Percentiles rank a stretch among this genome's conserved stretches.
Conservation (phyloP, 2,888 invertebrate species). For the Bombylius discolor region DNA sequence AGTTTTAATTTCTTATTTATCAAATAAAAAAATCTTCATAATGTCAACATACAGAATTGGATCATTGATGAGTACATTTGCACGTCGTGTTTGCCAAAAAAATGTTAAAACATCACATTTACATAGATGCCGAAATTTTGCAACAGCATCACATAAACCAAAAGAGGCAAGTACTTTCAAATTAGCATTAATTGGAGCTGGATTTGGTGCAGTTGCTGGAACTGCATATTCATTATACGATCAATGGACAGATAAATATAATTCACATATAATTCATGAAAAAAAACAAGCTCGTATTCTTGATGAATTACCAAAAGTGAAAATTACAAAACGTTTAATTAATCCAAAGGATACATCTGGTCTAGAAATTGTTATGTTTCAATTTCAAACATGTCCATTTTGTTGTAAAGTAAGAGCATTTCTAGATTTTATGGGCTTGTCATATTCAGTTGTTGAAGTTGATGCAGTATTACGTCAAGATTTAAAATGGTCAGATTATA, state of each 20-base stretch:
- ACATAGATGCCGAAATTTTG: constrained; percentile 6
- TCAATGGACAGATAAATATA: constrained; percentile 21
- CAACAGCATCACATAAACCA: constrained; percentile 2
- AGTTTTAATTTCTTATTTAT: too few relatives aligned
- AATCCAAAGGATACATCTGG: constrained; percentile 52
- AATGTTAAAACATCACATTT: not conserved
- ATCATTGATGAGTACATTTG: not conserved
- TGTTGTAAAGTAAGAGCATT: constrained; percentile 84
- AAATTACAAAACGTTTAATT: constrained; percentile 47
- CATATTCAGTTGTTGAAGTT: constrained; percentile 93
- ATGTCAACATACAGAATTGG: not conserved
- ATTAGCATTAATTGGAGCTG: constrained; percentile 44
- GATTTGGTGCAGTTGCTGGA: constrained; percentile 44
- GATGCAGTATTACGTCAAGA: constrained; percentile 81
- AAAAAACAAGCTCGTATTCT: constrained; percentile 29
- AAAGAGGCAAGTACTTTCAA: constrained; percentile 32
- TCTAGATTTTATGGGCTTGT: constrained; percentile 83
- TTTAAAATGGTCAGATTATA: constrained; percentile 85
- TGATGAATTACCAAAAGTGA: constrained; percentile 39
- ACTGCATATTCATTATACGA: constrained; percentile 38
- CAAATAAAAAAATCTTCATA: not conserved
- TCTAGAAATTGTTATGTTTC: constrained; percentile 76
- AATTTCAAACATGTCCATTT: constrained; percentile 96
- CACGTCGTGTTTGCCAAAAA: too few relatives aligned
- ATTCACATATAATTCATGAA: constrained; percentile 33